Percentiles rank a stretch among this genome's conserved stretches.
phyloP scores from a whole-genome alignment of 2,113 vertebrate species.

The Xiphophorus maculatus region DNA sequence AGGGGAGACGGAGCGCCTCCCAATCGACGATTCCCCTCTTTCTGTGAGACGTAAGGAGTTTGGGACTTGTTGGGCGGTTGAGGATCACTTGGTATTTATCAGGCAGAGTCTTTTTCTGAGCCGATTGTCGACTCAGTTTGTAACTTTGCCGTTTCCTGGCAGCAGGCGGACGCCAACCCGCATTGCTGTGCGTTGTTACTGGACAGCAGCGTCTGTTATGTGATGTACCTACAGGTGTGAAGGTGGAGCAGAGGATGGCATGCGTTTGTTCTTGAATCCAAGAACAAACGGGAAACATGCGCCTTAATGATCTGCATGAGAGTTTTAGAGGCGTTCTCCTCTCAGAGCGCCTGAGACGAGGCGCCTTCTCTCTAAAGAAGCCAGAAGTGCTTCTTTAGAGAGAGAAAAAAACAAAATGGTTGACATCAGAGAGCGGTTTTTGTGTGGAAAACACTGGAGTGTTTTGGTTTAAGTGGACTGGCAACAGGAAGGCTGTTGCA shows the following conservation, averaged over 20 bases:
- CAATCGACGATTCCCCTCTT: conserved; percentile 49
- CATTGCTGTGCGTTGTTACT: conserved; percentile 48
- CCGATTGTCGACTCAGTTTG: conserved; percentile 1
- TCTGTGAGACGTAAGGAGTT: conserved; percentile 48
- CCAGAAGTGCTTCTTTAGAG: too few relatives aligned
- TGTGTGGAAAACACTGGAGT: conserved; percentile 24
- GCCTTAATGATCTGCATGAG: conserved; percentile 60
- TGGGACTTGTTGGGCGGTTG: conserved; percentile 29
- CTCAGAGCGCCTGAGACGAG: conserved; percentile 7
- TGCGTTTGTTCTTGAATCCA: conserved; percentile 43
- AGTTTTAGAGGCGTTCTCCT: conserved; percentile 40
- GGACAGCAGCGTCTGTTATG: conserved; percentile 38
- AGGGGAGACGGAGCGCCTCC: conserved; percentile 46
- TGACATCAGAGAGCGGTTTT: conserved; percentile 26
- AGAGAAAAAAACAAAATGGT: conserved; percentile 16
- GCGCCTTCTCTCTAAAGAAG: too few relatives aligned
- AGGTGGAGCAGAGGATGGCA: conserved; percentile 35
- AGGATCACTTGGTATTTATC: conserved; percentile 52
- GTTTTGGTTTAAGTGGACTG: conserved; percentile 30
- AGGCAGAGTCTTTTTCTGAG: conserved; percentile 38
- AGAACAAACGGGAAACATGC: conserved; percentile 36
- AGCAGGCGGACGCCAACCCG: conserved; percentile 29
- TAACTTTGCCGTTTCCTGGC: conserved; percentile 39
- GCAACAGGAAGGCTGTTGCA: conserved; percentile 18
- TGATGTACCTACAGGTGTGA: conserved; percentile 51